A percentile compares a stretch with the other conserved stretches of the same genome.
These are phyloP conservation scores for Peromyscus leucopus DNA, from an alignment of 2,113 vertebrate species.

Conservation along the genomic window DNA sequence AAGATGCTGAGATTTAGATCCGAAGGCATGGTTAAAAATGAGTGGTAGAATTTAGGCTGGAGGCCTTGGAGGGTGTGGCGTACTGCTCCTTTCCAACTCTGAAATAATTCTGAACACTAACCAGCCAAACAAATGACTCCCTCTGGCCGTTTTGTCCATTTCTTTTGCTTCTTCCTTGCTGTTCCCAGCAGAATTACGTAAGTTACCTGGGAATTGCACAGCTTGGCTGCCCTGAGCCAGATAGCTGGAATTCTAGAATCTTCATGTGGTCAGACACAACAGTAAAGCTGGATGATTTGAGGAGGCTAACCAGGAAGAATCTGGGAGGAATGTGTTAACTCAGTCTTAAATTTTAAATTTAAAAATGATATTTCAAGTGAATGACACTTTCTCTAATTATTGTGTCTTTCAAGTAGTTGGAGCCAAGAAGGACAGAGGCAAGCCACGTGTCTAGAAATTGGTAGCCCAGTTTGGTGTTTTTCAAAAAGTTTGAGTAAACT, in stretches of 20 bases:
- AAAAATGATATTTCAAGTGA: background rate
- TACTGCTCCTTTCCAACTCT: constrained; percentile 77
- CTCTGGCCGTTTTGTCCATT: constrained; percentile 67
- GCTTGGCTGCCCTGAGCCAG: constrained; percentile 21
- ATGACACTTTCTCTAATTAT: constrained; percentile 57
- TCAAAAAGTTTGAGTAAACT: constrained; percentile 55
- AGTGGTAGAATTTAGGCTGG: constrained; percentile 69
- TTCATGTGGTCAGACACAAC: background rate
- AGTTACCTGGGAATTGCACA: constrained; percentile 75
- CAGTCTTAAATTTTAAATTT: background rate
- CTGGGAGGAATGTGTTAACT: background rate
- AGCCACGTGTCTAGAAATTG: background rate
- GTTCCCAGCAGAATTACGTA: constrained; percentile 75
- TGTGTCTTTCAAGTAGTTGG: constrained; percentile 33
- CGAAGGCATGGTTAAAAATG: constrained; percentile 46
- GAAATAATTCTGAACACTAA: constrained; percentile 81
- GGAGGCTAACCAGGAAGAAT: constrained; percentile 21
- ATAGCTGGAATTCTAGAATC: constrained; percentile 56
- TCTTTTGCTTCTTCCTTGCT: constrained; percentile 76
- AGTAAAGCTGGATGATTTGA: background rate
- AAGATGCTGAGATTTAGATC: constrained; percentile 64
- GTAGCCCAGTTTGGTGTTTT: constrained; percentile 19
- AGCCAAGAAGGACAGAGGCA: constrained; percentile 64
- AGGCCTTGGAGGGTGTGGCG: constrained; percentile 76
- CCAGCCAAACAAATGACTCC: constrained; percentile 79